Conservation (phyloP, 1,140 invertebrate genomes). For the Ptiloglossa arizonensis region DNA sequence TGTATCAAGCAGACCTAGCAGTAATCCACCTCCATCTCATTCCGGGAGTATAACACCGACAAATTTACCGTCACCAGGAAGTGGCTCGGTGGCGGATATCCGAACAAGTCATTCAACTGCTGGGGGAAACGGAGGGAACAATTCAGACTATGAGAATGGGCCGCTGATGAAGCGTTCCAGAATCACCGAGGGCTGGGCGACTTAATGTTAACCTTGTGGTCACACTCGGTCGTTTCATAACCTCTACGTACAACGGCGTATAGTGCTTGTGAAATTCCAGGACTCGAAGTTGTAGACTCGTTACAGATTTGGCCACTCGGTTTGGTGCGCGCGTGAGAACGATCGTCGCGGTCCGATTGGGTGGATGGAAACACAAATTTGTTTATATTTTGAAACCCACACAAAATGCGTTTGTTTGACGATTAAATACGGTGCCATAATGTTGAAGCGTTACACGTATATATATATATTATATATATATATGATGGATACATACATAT, state of each 20-base stretch:
- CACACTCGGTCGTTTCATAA: slow-evolving; percentile 63
- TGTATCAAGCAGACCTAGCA: slow-evolving; percentile 77
- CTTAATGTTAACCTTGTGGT: slow-evolving; percentile 83
- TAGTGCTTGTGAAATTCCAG: slow-evolving; percentile 62
- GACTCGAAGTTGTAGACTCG: slow-evolving; percentile 38
- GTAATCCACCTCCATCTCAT: slow-evolving; percentile 80
- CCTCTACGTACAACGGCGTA: slow-evolving; percentile 71
- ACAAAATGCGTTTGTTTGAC: slow-evolving; percentile 68
- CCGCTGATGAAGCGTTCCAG: slow-evolving; percentile 91
- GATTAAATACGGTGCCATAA: slow-evolving; percentile 77
- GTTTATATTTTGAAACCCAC: slow-evolving; percentile 70
- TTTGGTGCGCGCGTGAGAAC: slow-evolving; percentile 12
- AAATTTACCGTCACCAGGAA: slow-evolving; percentile 88
- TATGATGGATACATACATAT: slow-evolving; percentile 70
- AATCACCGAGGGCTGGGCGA: slow-evolving; percentile 92
- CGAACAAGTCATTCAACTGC: slow-evolving; percentile 81
- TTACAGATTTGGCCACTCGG: slow-evolving; percentile 22
- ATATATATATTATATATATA: slow-evolving; percentile 73
- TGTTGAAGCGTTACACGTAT: slow-evolving; percentile 78
- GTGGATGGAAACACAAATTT: slow-evolving; percentile 57
- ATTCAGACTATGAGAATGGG: slow-evolving; percentile 90
- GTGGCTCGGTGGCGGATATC: slow-evolving; percentile 75
- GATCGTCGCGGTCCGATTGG: neutral
- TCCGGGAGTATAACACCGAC: slow-evolving; percentile 89
- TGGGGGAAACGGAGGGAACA: slow-evolving; percentile 79